Conservation (phyloP, 2,797 vertebrate genomes). For the Acrossocheilus wenchowensis region DNA sequence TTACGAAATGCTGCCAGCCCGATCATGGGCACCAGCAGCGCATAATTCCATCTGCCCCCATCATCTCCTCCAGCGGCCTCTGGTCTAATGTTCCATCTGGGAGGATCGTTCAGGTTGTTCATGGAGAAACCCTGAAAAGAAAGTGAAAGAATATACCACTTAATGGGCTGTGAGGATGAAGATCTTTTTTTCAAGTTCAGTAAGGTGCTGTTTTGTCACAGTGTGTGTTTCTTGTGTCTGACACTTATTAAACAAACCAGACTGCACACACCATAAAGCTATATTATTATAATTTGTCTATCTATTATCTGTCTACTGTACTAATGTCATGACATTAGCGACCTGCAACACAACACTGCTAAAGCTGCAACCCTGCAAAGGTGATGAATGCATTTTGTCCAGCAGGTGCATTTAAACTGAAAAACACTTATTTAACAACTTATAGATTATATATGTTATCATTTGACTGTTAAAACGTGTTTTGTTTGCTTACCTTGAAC, state of each 20-base stretch:
- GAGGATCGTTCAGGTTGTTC: slow-evolving; percentile 98
- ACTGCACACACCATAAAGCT: background rate
- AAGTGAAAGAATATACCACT: background rate
- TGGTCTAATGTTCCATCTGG: slow-evolving; percentile 92
- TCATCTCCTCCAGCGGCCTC: slow-evolving; percentile 82
- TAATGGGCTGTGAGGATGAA: background rate
- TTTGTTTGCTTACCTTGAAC: slow-evolving; percentile 31
- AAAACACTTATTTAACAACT: background rate
- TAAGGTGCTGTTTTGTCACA: background rate
- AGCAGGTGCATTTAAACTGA: background rate
- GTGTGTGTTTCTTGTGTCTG: background rate
- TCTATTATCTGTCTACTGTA: background rate
- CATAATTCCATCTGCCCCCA: slow-evolving; percentile 95
- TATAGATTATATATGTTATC: background rate
- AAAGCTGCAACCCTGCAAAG: background rate
- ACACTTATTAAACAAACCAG: background rate
- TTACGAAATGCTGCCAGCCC: slow-evolving; percentile 89
- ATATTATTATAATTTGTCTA: background rate
- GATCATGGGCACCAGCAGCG: slow-evolving; percentile 94
- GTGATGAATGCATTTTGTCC: background rate
- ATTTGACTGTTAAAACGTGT: background rate
- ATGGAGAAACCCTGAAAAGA: slow-evolving; percentile 77
- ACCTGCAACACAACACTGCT: slow-evolving; percentile 39
- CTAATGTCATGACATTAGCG: background rate
- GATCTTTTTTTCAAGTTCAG: background rate